Conservation (phyloP, 2,113 vertebrate genomes). For the Trochalopteron elliotii region DNA sequence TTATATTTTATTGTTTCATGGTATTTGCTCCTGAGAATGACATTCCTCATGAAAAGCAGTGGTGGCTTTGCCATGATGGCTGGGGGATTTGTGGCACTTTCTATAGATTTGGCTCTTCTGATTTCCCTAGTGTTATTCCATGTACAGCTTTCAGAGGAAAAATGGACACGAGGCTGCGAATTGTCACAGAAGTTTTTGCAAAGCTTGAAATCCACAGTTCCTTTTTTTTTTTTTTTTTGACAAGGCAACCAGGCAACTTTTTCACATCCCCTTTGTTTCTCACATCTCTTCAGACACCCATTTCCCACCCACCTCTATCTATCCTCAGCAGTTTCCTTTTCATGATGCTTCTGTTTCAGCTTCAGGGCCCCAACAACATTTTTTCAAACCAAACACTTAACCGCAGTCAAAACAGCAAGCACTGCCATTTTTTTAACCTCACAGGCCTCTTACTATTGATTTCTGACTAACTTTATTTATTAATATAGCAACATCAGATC, state of each 20-base stretch:
- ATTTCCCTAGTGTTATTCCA: background rate
- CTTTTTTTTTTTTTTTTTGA: background rate
- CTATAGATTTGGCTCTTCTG: background rate
- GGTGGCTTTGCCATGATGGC: background rate
- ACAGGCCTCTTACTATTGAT: background rate
- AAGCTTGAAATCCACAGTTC: background rate
- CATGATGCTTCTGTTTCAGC: background rate
- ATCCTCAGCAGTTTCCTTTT: background rate
- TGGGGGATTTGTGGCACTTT: fast-evolving
- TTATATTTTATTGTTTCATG: background rate
- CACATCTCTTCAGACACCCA: background rate
- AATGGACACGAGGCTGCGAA: background rate
- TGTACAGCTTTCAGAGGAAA: background rate
- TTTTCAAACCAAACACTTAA: background rate
- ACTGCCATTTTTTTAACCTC: background rate
- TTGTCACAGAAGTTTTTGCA: background rate
- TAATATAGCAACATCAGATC: background rate
- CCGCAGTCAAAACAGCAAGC: background rate
- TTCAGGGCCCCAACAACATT: background rate
- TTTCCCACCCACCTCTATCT: background rate
- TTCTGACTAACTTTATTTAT: background rate
- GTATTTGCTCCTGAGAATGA: background rate
- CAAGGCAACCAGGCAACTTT: background rate
- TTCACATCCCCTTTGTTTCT: background rate
- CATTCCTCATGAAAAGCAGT: background rate